A percentile compares a stretch with the other conserved stretches of the same genome.
Conservation (phyloP, 2,113 vertebrate genomes). For the Apeltes quadracus region DNA sequence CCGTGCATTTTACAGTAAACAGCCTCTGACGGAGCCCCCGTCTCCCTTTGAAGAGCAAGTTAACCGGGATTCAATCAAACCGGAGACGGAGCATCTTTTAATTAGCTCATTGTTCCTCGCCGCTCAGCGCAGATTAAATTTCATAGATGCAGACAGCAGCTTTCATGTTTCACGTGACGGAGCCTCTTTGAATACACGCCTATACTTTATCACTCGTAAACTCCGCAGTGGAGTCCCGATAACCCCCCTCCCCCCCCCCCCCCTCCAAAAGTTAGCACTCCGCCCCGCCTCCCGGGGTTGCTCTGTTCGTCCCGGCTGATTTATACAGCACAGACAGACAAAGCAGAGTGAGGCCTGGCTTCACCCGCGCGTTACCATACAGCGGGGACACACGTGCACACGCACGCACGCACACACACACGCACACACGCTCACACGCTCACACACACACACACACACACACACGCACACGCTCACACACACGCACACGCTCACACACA, state of each 20-base stretch:
- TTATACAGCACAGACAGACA: conserved; percentile 58
- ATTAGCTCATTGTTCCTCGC: conserved; percentile 57
- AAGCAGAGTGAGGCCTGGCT: conserved; percentile 57
- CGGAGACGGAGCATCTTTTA: conserved; percentile 35
- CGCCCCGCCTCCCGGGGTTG: conserved; percentile 33
- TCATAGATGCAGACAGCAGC: conserved; percentile 43
- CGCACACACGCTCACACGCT: neutral
- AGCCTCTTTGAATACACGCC: conserved; percentile 21
- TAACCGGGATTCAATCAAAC: conserved; percentile 61
- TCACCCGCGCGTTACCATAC: conserved; percentile 58
- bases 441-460: conserved; percentile 19
- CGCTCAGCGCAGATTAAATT: conserved; percentile 37
- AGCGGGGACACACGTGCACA: conserved; percentile 30
- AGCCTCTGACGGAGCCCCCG: conserved; percentile 52
- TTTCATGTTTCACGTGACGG: conserved; percentile 62
- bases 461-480: too few relatives aligned
- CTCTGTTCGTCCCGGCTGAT: conserved; percentile 52
- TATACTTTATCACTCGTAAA: conserved; percentile 34
- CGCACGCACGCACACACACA: too few relatives aligned
- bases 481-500: too few relatives aligned
- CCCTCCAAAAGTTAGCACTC: conserved; percentile 33
- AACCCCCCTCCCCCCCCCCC: conserved; percentile 1
- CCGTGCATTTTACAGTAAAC: conserved; percentile 64
- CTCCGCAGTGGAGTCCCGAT: conserved; percentile 32
- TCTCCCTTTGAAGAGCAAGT: conserved; percentile 47